These are phyloP conservation scores for Chrysodeixis includens DNA, from an alignment of 2,888 invertebrate species.

Conservation along the genomic window DNA sequence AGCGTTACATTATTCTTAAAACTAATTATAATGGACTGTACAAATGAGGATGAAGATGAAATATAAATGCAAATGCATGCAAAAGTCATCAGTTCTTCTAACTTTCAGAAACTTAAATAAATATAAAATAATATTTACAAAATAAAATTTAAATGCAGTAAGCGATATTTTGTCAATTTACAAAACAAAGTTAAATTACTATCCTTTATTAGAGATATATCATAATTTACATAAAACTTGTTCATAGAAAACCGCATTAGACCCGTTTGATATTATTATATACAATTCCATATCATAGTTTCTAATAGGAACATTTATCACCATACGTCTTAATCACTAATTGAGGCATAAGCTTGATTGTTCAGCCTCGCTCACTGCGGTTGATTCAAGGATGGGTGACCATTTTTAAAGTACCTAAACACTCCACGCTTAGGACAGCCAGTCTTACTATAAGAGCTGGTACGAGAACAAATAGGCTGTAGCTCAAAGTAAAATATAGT, in stretches of 20 bases:
- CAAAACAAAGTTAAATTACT: background rate
- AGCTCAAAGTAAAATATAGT: too few relatives aligned
- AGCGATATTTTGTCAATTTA: background rate
- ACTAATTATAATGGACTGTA: background rate
- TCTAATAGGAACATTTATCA: conserved; percentile 2
- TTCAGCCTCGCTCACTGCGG: too few relatives aligned
- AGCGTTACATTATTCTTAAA: conserved; percentile 2
- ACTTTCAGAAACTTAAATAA: too few relatives aligned
- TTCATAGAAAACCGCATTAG: too few relatives aligned
- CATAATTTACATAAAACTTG: too few relatives aligned
- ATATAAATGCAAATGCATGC: background rate
- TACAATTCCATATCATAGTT: background rate
- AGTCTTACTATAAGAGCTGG: too few relatives aligned
- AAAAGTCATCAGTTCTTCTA: too few relatives aligned
- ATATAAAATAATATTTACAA: background rate
- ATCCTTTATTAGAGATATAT: background rate
- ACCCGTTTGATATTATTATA: background rate
- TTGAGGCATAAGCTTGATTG: too few relatives aligned
- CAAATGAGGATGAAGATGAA: background rate
- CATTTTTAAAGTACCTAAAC: too few relatives aligned
- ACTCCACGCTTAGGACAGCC: too few relatives aligned
- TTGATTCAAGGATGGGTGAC: too few relatives aligned
- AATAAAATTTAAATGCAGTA: background rate
- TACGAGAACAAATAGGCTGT: too few relatives aligned
- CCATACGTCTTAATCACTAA: background rate